Evolutionary conservation across 2,797 vertebrate genomes (phyloP), one percentile per base, ranked within the genome.

Genomic region (Antennarius maculatus): DNA sequence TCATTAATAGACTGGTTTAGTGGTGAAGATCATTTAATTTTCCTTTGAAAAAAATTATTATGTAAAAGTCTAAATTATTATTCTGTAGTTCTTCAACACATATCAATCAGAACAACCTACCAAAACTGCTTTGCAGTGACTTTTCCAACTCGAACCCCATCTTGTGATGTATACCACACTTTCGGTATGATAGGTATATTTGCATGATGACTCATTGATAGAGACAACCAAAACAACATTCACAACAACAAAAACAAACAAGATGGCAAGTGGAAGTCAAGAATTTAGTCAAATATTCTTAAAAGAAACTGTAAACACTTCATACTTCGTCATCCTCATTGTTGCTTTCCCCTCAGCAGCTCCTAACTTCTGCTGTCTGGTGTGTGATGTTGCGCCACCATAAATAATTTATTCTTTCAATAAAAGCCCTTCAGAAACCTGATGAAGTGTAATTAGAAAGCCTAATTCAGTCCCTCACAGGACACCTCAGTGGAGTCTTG

Each of bases 351-450:
- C 83, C 80, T 63, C 71, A 79, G 66, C 79, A 61, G 81, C 83
- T 61, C 65, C 80, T 84, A 71, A 86, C 78, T 86, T 82, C 61
- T 65, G 77, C 82, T 75, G 47, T 75, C 39, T 61, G 54, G 66
- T 29, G 61, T 82, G 87, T 86, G 87, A 39, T 59, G 76, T 67
- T 68, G 81, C 84, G 86, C 82, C 79, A 77, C 84, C 80, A 92
- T 92, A 88, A 93, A 92, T 92, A 92, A 89, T 92, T 91, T 92
- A 89, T 72, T 62, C 70, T 82, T 82, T 93, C 92, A 92, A 87
- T 90, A 86, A 84, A 87, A 88, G 29, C 81, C 81, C 81, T 89
- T 91, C 86, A 89, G 83, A 83, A 82, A 69, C 70, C 82, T 92
- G 80, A 85, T 88, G 82, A 86, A 92, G 86, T 69, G 88, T 86